Conservation (phyloP, 2,888 invertebrate genomes). For the Seladonia tumulorum region DNA sequence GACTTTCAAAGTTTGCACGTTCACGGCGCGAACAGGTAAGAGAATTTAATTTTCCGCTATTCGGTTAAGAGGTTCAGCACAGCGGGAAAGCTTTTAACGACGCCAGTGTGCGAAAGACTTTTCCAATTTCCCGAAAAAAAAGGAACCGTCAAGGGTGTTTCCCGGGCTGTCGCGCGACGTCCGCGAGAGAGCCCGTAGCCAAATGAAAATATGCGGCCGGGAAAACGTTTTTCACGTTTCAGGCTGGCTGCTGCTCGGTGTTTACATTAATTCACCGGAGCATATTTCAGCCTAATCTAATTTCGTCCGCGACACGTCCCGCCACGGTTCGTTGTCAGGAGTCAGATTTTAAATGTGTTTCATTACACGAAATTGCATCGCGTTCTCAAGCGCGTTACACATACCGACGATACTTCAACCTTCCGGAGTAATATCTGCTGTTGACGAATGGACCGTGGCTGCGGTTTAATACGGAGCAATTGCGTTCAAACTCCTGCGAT, state of each 20-base stretch:
- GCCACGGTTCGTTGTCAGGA: background rate
- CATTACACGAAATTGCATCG: constrained; percentile 1
- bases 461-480: background rate
- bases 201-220: background rate
- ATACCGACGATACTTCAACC: background rate
- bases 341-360: constrained; percentile 10
- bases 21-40: background rate
- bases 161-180: background rate
- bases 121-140: constrained; percentile 39
- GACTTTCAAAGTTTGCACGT: background rate
- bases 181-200: background rate
- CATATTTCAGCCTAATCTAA: constrained; percentile 21
- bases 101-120: background rate
- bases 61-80: background rate
- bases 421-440: background rate
- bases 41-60: constrained; percentile 4
- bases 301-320: background rate
- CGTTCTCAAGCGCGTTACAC: background rate
- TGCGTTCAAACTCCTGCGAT: background rate
- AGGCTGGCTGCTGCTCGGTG: background rate
- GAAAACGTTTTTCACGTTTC: background rate
- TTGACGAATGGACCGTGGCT: background rate
- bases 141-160: background rate
- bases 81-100: constrained; percentile 23
- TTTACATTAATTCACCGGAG: constrained; percentile 13